Base-by-base conservation (phyloP, 2,113 vertebrate genomes). In the Rhinoderma darwinii region DNA sequence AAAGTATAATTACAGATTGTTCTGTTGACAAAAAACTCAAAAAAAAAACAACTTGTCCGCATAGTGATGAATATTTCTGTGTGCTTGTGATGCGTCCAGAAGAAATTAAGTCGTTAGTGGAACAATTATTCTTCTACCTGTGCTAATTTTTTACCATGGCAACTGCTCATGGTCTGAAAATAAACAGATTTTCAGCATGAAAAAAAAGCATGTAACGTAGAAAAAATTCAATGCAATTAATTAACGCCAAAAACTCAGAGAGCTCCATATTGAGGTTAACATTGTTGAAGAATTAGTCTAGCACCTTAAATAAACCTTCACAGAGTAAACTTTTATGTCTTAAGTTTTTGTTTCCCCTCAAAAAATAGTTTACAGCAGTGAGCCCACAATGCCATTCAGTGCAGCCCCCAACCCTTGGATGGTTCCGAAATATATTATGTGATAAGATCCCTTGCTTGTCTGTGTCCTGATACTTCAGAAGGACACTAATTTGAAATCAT, bases 91-190 rank as follows among this genome's bases (percentile, higher is more conserved):
- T 35, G 75, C 18, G 35, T 54, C 27, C 30, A 20, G 47, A 30
- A 78, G 75, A 77, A 77, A 50, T 78, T 15, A 54, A 51, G 27
- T 63, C 41, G 79, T 63, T 44, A 43, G 37, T 30, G n/a, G 61
- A 70, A 47, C 41, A 68, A 41, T 70, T 70, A 70, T 47, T 83
- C 43, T 51, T 83, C 68, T 73, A 84, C 27, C 68, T 75, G 70
- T 59, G 68, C 68, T 74, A 56, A 41, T 84, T 73, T 75, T 75
- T 84, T 84, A 35, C 83, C 83, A 84, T 84, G 72, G 70, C 83
- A 84, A 84, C 83, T n/a, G 32, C 63, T 73, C 66, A 47, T 86
- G 59, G 54, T 54, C 59, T 80, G 61, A 86, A 86, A 79, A 80
- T 86, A 80, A 77, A 78, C 74, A 35, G 75, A 77, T 86, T 76